Base-by-base conservation (phyloP, 53 echinoderm and acorn worm species). In the Holothuria scabra region DNA sequence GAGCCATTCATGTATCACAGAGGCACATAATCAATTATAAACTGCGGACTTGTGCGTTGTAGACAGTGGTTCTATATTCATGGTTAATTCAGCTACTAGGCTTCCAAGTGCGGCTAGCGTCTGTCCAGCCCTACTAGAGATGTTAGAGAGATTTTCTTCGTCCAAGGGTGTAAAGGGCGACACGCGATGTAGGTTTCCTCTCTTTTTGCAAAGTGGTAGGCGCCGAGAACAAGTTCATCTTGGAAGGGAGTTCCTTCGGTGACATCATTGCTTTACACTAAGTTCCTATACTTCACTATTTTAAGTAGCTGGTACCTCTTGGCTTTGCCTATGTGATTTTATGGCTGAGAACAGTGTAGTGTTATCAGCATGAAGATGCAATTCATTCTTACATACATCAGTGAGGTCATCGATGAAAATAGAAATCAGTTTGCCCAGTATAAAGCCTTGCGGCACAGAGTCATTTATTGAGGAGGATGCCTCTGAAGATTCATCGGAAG, bases 281-380 rank as follows among this genome's bases (percentile, higher is more conserved):
- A 7, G 87, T 33, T 82, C 37, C 46, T 69, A 21, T 67, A 35
- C 2, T 46, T 87, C 81, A 59, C 87, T 80, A 30, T 69, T 87
- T 20, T 71, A 58, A 46, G 46, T 87, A 9, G 81, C 87, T 67
- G 69, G 23, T 9, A 59, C 68, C 18, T 12, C 74, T 14, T 44
- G 7, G 41, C 41, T 41, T 41, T 41, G 41, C 8, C 41, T 41
- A 8, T 8, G 41, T 8, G 41, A 41, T 10, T 41, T 41, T 41
- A 41, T 41, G 41, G 41, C 8, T 41, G 41, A 8, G 10, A 8
- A 85, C 23, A 76, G 46, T n/a, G 86, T 90, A 18, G 86, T 82
- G 25, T 90, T 83, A 82, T 90, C 87, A 46, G 86, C 87, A 58
- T 90, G 87, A 1, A 86, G 76, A 46, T 86, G 83, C 19, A 87